Base-by-base conservation (phyloP, 2,797 vertebrate species). In the Vireo griseus region DNA sequence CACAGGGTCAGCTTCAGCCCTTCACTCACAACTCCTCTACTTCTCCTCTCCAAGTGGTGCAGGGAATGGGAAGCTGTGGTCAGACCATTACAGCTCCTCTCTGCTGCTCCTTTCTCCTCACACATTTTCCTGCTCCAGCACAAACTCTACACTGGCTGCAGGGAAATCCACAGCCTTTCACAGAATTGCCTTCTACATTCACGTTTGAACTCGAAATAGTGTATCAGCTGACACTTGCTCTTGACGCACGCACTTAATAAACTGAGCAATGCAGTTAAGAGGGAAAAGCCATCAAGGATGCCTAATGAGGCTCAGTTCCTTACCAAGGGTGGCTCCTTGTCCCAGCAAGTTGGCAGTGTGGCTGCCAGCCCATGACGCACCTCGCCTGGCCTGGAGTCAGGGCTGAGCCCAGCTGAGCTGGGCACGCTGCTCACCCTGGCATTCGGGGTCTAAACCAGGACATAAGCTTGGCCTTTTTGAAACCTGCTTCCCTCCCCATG, bases 351-450 rank as follows among this genome's bases (percentile, higher is more conserved):
- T 14, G 7, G 9, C 26, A 78, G 16, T 2, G 37, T 17, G 52
- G 37, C 50, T 75, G 54, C 29, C 1, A 26, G 51, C 16, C 61
- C 3, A 6, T 50, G 47, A 35, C 1, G 0, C 6, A 10, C 20
- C 1, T 15, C 1, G 2, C 61, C 55, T 69, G 31, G 11, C n/a
- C 51, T 71, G 26, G 21, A n/a, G n/a, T 67, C 48, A 61, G 39
- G 12, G 18, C 39, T 31, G 63, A 48, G 59, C 28, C 2, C 2
- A 37, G 29, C 74, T 58, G 44, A 89, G 44, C 40, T 22, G 51
- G 13, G 21, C 8, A 57, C 0, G 0, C 19, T 1, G 0, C 29
- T 78, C 29, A 18, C 50, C 1, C 12, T 22, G 54, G 3, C 6
- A 61, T 52, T 54, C 33, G 21, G 50, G 4, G 15, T 37, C 69